Base-by-base conservation (phyloP, 1,140 invertebrate genomes). In the Nebria ingens region DNA sequence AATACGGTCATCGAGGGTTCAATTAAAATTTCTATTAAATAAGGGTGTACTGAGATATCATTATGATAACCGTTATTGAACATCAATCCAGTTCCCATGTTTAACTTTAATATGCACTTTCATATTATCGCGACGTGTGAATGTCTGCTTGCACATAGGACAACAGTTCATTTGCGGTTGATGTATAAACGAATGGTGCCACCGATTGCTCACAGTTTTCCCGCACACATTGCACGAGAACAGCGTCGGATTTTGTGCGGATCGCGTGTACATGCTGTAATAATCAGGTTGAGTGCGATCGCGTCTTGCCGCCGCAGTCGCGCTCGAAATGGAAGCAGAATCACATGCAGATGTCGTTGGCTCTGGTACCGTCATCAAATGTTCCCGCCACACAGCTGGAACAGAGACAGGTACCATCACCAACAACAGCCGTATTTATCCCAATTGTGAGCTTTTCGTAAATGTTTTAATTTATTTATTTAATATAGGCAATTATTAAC, bases 171-270 rank as follows among this genome's bases (percentile, higher is more conserved):
- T 79, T 67, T 83, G 81, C 12, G 83, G 83, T 55, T 80, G 75
- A 64, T 85, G 83, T 34, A 82, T 82, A 65, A 83, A 79, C 67
- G 81, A 74, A 64, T 85, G 83, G 66, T 86, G 84, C 76, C 84
- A 83, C 61, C 83, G 75, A 72, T 85, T 84, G 63, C 75, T 82
- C 51, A 86, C 84, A 59, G 77, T 78, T 74, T 86, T 86, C 59
- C 83, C 81, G 72, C 84, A 85, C 59, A 77, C 72, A 54, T 72
- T 72, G 69, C 81, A 84, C 56, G 70, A 71, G 70, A 76, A 64
- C 22, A 63, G 51, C 19, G 21, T 23, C 15, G 61, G 60, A 34
- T 34, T 49, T 6, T 64, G 59, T 22, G 58, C 56, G 12, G 61
- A 29, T 55, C 58, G 59, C 21, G 56, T 50, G 40, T 61, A 65